phyloP scores from a whole-genome alignment of 2,113 vertebrate genomes.

The Microtus pennsylvanicus region DNA sequence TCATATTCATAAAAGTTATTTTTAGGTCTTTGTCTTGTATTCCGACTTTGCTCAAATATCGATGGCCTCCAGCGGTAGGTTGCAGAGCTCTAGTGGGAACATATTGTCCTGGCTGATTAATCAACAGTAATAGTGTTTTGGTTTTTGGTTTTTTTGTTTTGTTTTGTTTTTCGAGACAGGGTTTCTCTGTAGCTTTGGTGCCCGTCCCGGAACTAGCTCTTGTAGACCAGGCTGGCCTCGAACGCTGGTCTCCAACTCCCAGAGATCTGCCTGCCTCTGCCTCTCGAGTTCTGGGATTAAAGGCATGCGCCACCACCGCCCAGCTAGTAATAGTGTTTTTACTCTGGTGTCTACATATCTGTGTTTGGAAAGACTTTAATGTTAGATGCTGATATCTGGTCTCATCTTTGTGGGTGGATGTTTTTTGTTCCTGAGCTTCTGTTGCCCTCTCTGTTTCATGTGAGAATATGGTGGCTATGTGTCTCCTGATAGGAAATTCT shows the following conservation, averaged over 20 bases:
- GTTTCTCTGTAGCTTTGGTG: no score
- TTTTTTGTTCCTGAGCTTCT: neutral
- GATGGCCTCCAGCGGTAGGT: neutral
- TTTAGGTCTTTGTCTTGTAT: neutral
- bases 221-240: no score
- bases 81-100: neutral
- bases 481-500: neutral
- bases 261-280: no score
- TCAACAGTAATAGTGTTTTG: no score
- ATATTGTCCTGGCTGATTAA: neutral
- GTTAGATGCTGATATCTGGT: neutral
- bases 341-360: neutral
- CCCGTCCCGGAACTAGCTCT: no score
- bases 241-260: no score
- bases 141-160: no score
- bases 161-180: no score
- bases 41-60: neutral
- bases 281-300: no score
- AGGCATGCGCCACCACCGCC: no score
- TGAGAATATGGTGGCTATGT: neutral
- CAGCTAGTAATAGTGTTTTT: neutral
- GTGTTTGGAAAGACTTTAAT: neutral
- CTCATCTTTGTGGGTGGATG: neutral
- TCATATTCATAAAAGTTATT: no score
- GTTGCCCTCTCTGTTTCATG: neutral